A percentile compares a stretch with the other conserved stretches of the same genome.
phyloP scores from a whole-genome alignment of 2,888 invertebrate genomes.

The Harpagoxenus sublaevis region DNA sequence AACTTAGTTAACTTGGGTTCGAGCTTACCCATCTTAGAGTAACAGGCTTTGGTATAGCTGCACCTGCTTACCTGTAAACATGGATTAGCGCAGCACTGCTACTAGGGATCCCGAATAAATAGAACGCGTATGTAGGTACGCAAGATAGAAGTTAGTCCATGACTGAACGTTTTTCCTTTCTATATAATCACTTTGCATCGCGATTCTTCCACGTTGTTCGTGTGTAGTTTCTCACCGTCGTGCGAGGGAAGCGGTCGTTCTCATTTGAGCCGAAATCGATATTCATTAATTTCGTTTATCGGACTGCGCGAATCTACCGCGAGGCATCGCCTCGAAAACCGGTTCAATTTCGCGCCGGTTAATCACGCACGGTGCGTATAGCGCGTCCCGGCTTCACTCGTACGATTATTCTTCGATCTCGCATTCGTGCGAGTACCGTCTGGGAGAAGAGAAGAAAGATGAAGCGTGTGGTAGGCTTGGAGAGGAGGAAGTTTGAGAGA shows the following conservation, averaged over 20 bases:
- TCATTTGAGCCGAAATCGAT: constrained; percentile 59
- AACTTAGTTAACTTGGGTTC: constrained; percentile 39
- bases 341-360: constrained; percentile 74
- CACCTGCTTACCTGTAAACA: background rate
- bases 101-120: background rate
- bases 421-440: background rate
- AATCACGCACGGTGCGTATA: constrained; percentile 50
- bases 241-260: background rate
- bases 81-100: background rate
- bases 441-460: constrained; percentile 32
- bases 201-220: background rate
- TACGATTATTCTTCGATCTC: constrained; percentile 50
- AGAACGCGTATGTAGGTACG: background rate
- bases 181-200: background rate
- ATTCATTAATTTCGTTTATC: constrained; percentile 58
- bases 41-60: background rate
- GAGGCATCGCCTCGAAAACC: constrained; percentile 57
- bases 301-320: constrained; percentile 10
- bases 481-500: constrained; percentile 18
- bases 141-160: background rate
- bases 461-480: constrained; percentile 22
- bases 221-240: background rate
- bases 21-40: background rate
- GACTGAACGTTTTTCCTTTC: constrained; percentile 6
- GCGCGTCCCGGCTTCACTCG: constrained; percentile 27